phyloP scores from a whole-genome alignment of 2,888 invertebrate species.

The Heliothis peltigera region DNA sequence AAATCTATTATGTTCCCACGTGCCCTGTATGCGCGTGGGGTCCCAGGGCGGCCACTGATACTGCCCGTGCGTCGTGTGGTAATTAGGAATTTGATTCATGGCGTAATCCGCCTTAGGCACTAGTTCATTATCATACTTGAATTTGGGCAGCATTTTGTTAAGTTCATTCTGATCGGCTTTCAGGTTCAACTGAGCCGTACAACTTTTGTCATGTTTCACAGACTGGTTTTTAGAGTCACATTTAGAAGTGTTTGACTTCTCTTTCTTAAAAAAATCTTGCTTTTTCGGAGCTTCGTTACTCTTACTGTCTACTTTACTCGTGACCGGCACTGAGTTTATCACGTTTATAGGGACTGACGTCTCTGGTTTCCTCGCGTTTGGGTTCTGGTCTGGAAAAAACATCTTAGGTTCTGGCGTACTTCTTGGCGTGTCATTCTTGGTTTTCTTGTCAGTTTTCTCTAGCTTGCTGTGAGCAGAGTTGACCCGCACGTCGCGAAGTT shows the following conservation, averaged over 20 bases:
- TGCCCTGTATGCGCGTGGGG: constrained; percentile 82
- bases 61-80: constrained; percentile 91
- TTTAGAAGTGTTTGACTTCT: constrained; percentile 82
- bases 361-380: constrained; percentile 82
- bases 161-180: constrained; percentile 87
- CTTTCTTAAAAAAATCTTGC: constrained; percentile 88
- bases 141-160: constrained; percentile 89
- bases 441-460: constrained; percentile 85
- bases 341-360: constrained; percentile 86
- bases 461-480: constrained; percentile 87
- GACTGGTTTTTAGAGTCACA: constrained; percentile 80
- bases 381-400: constrained; percentile 85
- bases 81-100: constrained; percentile 92
- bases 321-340: constrained; percentile 81
- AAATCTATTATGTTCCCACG: constrained; percentile 89
- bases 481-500: constrained; percentile 85
- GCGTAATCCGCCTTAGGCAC: constrained; percentile 91
- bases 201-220: constrained; percentile 85
- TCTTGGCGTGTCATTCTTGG: constrained; percentile 79
- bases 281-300: constrained; percentile 83
- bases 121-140: constrained; percentile 88
- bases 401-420: constrained; percentile 85
- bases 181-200: constrained; percentile 76
- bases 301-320: constrained; percentile 82
- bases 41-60: constrained; percentile 92